phyloP scores from a whole-genome alignment of 2,113 vertebrate genomes.

The Meles meles region DNA sequence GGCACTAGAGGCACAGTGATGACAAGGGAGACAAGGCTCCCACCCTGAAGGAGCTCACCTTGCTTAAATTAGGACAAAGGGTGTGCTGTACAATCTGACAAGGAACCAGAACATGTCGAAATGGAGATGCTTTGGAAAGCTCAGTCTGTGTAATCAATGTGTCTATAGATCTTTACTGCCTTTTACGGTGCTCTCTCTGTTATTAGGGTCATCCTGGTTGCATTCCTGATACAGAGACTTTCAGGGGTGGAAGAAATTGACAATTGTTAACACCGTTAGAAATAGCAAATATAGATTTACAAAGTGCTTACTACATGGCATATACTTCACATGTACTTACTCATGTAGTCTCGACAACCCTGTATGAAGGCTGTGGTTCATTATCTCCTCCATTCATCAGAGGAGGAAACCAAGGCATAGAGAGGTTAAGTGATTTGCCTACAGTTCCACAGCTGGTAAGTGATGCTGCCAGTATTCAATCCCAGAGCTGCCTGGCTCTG shows the following conservation, averaged over 20 bases:
- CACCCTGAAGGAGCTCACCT: not conserved
- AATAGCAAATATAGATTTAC: not conserved
- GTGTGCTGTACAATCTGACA: fast-evolving
- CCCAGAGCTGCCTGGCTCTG: not conserved
- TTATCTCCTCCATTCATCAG: not conserved
- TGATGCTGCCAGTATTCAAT: not conserved
- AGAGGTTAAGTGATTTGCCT: not conserved
- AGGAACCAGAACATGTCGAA: not conserved
- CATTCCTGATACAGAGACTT: not conserved
- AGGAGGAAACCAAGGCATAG: not conserved
- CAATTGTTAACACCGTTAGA: not conserved
- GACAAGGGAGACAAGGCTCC: not conserved
- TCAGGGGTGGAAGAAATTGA: not conserved
- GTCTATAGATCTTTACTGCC: not conserved
- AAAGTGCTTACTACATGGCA: not conserved
- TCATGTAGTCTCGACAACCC: not conserved
- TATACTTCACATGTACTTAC: not conserved
- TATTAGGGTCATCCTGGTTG: not conserved
- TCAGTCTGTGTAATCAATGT: not conserved
- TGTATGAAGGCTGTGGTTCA: not conserved
- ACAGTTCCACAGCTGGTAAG: not conserved
- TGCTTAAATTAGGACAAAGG: not conserved
- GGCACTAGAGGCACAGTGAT: not conserved
- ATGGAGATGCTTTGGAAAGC: not conserved
- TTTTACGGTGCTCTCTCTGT: not conserved